These are phyloP conservation scores for Ptychodera flava DNA, from an alignment of 35 echinoderm and acorn worm species.

Conservation along the genomic window DNA sequence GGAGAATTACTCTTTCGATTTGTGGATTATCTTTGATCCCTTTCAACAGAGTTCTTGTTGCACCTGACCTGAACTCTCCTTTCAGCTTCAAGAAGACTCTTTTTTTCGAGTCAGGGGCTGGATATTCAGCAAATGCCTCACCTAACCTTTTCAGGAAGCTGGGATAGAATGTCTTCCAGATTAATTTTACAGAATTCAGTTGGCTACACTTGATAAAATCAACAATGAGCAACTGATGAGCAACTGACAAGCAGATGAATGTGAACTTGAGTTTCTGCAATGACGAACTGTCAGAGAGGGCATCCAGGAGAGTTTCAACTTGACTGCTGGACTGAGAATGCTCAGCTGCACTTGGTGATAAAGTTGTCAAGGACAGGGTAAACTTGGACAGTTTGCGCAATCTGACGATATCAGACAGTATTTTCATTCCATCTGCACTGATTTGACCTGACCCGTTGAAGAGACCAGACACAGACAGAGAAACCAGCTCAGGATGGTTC, in stretches of 20 bases:
- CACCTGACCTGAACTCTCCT: not conserved
- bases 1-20: not conserved
- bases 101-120: not conserved
- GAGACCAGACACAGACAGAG: not conserved
- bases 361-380: not conserved
- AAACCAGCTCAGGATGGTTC: not conserved
- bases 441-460: not conserved
- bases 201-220: not conserved
- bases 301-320: not conserved
- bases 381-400: not conserved
- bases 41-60: not conserved
- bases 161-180: not conserved
- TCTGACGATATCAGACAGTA: not conserved
- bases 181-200: not conserved
- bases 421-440: not conserved
- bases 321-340: not conserved
- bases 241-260: not conserved
- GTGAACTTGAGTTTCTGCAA: not conserved
- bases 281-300: not conserved
- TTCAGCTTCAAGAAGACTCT: not conserved
- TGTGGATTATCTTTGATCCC: not conserved
- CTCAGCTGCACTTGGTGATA: not conserved
- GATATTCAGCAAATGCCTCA: not conserved
- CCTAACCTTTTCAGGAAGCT: not conserved
- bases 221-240: not conserved